Conservation (phyloP, 1,140 invertebrate genomes). For the Lordiphosa mommai region DNA sequence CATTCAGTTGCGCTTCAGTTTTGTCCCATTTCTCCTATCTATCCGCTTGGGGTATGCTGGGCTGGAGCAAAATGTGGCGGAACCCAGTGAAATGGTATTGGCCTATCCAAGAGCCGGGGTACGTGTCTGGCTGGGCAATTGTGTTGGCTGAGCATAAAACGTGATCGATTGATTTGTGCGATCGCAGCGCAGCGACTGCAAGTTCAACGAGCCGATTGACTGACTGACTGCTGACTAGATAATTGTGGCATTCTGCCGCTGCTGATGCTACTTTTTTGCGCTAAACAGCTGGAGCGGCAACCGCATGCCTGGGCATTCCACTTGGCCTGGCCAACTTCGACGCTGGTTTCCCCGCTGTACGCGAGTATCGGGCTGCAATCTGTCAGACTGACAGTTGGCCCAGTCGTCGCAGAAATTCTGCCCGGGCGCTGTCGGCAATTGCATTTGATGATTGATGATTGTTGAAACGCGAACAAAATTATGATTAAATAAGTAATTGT, state of each 20-base stretch:
- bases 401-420: constrained; percentile 70
- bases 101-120: background rate
- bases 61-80: background rate
- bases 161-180: constrained; percentile 79
- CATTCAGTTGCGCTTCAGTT: constrained; percentile 67
- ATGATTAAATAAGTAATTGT: constrained; percentile 79
- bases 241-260: constrained; percentile 72
- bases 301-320: constrained; percentile 55
- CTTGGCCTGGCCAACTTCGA: constrained; percentile 33
- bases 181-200: constrained; percentile 40
- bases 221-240: constrained; percentile 79
- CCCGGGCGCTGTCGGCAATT: constrained; percentile 41
- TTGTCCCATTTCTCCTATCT: constrained; percentile 15
- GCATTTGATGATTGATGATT: constrained; percentile 78
- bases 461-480: constrained; percentile 78
- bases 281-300: constrained; percentile 63
- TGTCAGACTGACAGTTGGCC: constrained; percentile 77
- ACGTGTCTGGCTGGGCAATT: constrained; percentile 18
- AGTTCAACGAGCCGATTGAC: constrained; percentile 78
- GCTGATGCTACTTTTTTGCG: constrained; percentile 64
- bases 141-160: constrained; percentile 57
- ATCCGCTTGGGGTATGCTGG: constrained; percentile 13
- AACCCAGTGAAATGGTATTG: constrained; percentile 11
- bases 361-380: constrained; percentile 49
- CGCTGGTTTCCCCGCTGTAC: constrained; percentile 49